Evolutionary conservation across 1,140 invertebrate genomes (phyloP), one percentile per base, ranked within the genome.

Genomic region (Cydia fagiglandana): DNA sequence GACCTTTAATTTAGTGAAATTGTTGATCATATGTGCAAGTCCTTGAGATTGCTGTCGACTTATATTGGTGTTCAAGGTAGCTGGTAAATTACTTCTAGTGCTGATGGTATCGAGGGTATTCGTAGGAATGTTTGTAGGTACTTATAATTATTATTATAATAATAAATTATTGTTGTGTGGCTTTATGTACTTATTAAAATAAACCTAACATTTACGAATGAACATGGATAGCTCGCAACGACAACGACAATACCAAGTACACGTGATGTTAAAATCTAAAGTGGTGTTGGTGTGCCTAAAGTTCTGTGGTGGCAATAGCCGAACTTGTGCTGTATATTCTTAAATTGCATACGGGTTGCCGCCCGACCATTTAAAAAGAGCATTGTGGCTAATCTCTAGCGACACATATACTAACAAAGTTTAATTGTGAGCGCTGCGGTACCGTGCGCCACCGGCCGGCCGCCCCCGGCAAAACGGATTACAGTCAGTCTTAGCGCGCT

Each of bases 331-430:
- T 88, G 78, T 79, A 80, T 78, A 83, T 90, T 90, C 90, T 91
- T 91, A 90, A 91, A 91, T 89, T 88, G 86, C 87, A 87, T 84
- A 83, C 79, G 86, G 85, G 84, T 79, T 85, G 81, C 83, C 86
- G 84, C 76, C 79, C 83, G 88, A 87, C 86, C 86, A 92, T 87
- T 91, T 92, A 91, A 92, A 92, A 92, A 92, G 91, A 92, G 84
- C 89, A 91, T 86, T 91, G 87, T 83, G 86, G 88, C 86, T 90
- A 92, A 91, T 92, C 91, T 91, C 91, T 79, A 90, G 91, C 86
- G 91, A 91, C 89, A 91, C 89, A 92, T 91, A 88, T 88, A 91
- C 89, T 91, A 92, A 92, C 91, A 91, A 92, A 92, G 89, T 92
- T 92, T 91, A 92, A 92, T 91, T 92, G 90, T 91, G 90, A 91